Percentiles rank a stretch among this genome's conserved stretches.
Conservation (phyloP, 2,888 invertebrate genomes). For the Sipha maydis region DNA sequence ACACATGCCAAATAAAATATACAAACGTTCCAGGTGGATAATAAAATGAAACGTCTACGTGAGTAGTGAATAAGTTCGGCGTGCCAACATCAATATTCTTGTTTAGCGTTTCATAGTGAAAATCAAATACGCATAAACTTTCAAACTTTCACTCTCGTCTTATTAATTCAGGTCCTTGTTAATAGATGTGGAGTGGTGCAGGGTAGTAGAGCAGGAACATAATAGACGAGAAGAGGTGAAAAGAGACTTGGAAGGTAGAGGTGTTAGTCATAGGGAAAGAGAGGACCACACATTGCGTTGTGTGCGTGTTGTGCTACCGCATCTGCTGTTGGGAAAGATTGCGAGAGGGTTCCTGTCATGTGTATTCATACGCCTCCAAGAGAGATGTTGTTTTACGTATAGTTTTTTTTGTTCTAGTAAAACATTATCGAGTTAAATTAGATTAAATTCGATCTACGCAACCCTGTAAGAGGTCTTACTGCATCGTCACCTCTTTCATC, state of each 20-base stretch:
- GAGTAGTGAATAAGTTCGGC: neutral
- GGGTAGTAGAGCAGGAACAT: neutral
- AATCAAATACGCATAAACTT: conserved; percentile 32
- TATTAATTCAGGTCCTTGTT: conserved; percentile 15
- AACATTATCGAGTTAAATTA: conserved; percentile 41
- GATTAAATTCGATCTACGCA: conserved; percentile 38
- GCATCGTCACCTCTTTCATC: neutral
- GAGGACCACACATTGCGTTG: neutral
- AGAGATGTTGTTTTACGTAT: conserved; percentile 21
- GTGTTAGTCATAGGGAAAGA: neutral
- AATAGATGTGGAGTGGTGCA: neutral
- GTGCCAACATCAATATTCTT: conserved; percentile 27
- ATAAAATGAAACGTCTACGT: neutral
- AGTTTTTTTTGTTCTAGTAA: conserved; percentile 9
- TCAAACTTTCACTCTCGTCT: neutral
- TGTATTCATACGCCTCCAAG: neutral
- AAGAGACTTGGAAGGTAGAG: neutral
- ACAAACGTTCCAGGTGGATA: neutral
- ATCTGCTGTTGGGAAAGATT: neutral
- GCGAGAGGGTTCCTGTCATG: neutral
- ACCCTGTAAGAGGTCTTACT: neutral
- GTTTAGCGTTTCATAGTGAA: conserved; percentile 16
- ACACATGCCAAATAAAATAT: neutral
- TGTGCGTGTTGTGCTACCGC: neutral
- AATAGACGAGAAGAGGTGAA: neutral